Evolutionary conservation across 1,140 invertebrate genomes (phyloP), one percentile per base, ranked within the genome.

Genomic region (Drosophila tropicalis): DNA sequence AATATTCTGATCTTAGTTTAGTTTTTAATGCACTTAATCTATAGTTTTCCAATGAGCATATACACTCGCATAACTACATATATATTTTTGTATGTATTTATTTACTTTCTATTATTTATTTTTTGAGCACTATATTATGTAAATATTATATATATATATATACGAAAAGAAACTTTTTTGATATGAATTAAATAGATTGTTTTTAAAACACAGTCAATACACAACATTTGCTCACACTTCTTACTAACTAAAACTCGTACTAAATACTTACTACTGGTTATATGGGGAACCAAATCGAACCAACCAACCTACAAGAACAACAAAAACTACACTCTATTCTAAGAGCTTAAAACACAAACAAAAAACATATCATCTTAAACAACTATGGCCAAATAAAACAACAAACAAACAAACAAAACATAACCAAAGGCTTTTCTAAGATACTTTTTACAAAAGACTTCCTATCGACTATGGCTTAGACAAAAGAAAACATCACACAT

Each of bases 381-480:
- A 40, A 76, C 72, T 70, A 36, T 57, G 66, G 47, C 63, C 72
- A 64, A 34, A 62, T 29, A 47, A 79, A 54, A 61, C 32, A 36
- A 36, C 7, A 10, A 36, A 36, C 9, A 36, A 36, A 29, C 29
- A 34, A 47, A 79, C 61, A 54, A 61, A 60, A 76, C 67, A 72
- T 73, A 70, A 32, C 69, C 66, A 72, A 79, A 58, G 82, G 75
- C 75, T 79, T 86, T 89, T 86, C 83, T 83, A 77, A 58, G 67
- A 82, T 73, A 86, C 83, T 80, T 87, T 86, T 86, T 86, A 86
- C 83, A 76, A 64, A 29, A 67, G 44, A 62, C 15, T 57, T 73
- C 29, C 60, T 62, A 34, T 66, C 44, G 57, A 39, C 72, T 77
- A 63, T 81, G 72, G 78, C 79, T 72, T 81, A 62, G 60, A 81